These are phyloP conservation scores for Cyclophora punctaria DNA, from an alignment of 2,888 invertebrate genomes.

Conservation along the genomic window DNA sequence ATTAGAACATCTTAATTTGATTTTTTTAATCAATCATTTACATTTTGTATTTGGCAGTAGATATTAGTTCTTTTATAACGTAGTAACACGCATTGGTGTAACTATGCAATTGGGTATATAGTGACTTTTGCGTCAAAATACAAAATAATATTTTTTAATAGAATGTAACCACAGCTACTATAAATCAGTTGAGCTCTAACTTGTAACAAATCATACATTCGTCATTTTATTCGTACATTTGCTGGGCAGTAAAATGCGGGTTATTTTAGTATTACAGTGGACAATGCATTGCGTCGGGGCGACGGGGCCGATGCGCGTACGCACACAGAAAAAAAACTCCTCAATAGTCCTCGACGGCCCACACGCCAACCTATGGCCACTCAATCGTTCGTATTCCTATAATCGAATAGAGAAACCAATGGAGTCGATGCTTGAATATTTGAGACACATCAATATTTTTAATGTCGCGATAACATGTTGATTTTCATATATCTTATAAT, in stretches of 20 bases:
- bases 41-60: too few relatives aligned
- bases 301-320: slow-evolving; percentile 36
- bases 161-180: slow-evolving; percentile 24
- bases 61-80: too few relatives aligned
- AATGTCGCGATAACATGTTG: too few relatives aligned
- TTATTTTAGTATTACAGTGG: slow-evolving; percentile 53
- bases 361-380: slow-evolving; percentile 69
- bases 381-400: slow-evolving; percentile 61
- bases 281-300: slow-evolving; percentile 37
- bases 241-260: slow-evolving; percentile 50
- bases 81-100: too few relatives aligned
- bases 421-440: slow-evolving; percentile 26
- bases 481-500: neutral
- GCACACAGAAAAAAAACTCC: slow-evolving; percentile 53
- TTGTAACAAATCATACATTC: slow-evolving; percentile 37
- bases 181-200: slow-evolving; percentile 45
- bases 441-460: too few relatives aligned
- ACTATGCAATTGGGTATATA: too few relatives aligned
- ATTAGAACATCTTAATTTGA: neutral
- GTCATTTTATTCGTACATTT: slow-evolving; percentile 51
- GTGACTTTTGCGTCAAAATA: too few relatives aligned
- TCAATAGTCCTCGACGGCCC: slow-evolving; percentile 69
- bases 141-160: neutral
- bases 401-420: slow-evolving; percentile 31
- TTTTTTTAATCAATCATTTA: too few relatives aligned